Percentiles rank a stretch among this genome's conserved stretches.
phyloP scores from a whole-genome alignment of 2,888 invertebrate genomes.

The Lamproptera curius region DNA sequence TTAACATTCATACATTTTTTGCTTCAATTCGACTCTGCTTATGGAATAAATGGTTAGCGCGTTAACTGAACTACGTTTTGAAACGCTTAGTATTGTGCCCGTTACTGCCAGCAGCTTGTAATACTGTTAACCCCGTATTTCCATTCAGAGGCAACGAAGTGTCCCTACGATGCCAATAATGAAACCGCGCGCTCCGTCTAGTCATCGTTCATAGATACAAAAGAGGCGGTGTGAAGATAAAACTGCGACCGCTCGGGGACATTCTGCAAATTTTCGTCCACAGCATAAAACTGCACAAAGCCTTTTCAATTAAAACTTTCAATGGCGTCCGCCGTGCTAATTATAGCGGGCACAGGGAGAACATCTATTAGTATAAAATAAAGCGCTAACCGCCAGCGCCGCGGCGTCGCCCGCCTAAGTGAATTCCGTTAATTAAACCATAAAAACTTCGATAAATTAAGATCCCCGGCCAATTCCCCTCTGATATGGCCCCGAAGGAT shows the following conservation, averaged over 20 bases:
- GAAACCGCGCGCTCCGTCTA: slow-evolving; percentile 12
- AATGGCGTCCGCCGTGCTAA: slow-evolving; percentile 63
- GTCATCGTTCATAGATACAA: slow-evolving; percentile 28
- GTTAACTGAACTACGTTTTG: too few relatives aligned
- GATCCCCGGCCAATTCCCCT: slow-evolving; percentile 76
- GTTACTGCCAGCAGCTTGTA: too few relatives aligned
- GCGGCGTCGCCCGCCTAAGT: slow-evolving; percentile 61
- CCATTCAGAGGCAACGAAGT: slow-evolving; percentile 5
- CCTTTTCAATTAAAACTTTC: slow-evolving; percentile 77
- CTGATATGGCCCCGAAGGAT: slow-evolving; percentile 71
- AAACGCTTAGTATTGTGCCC: too few relatives aligned
- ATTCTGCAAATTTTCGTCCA: slow-evolving; percentile 56
- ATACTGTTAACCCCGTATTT: too few relatives aligned
- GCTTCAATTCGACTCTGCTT: too few relatives aligned
- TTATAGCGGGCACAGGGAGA: slow-evolving; percentile 54
- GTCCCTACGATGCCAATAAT: neutral
- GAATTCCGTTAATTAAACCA: slow-evolving; percentile 80
- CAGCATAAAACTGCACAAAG: slow-evolving; percentile 72
- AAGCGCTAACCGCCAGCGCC: slow-evolving; percentile 50
- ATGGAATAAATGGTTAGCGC: too few relatives aligned
- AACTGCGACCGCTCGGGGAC: slow-evolving; percentile 46
- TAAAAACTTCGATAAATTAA: slow-evolving; percentile 80
- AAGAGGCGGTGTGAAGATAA: slow-evolving; percentile 44
- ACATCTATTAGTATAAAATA: slow-evolving; percentile 71
- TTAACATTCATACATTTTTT: too few relatives aligned